These are phyloP conservation scores for Caenorhabditis inopinata DNA, from an alignment of 1,140 invertebrate species.

Conservation along the genomic window DNA sequence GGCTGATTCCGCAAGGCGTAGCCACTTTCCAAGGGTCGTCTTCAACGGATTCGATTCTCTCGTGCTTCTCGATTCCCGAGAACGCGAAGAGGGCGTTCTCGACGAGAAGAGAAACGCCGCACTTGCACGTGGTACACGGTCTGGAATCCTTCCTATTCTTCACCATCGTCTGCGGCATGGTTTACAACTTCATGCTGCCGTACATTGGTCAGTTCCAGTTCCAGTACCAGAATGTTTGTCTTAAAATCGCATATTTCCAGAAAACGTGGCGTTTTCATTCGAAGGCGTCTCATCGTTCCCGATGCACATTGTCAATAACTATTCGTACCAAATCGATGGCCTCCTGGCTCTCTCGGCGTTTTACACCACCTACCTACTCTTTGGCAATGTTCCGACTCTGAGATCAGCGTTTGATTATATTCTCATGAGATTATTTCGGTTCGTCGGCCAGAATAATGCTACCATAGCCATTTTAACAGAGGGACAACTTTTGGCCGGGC, in stretches of 20 bases:
- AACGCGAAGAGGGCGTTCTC: constrained; percentile 38
- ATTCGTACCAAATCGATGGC: constrained; percentile 43
- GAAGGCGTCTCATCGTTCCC: constrained; percentile 32
- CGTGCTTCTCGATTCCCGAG: background rate
- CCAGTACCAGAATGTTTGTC: background rate
- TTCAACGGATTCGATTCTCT: background rate
- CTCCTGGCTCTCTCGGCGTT: constrained; percentile 44
- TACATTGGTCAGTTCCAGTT: constrained; percentile 37
- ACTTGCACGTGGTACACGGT: constrained; percentile 45
- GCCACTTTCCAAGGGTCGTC: background rate
- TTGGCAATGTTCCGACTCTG: constrained; percentile 24
- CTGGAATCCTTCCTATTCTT: constrained; percentile 41
- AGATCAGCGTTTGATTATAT: constrained; percentile 15
- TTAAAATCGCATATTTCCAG: constrained; percentile 15
- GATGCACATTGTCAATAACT: constrained; percentile 47
- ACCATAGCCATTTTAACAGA: too few relatives aligned
- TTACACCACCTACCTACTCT: constrained; percentile 36
- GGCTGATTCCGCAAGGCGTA: background rate
- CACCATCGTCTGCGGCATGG: constrained; percentile 36
- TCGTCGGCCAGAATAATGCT: background rate
- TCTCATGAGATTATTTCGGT: constrained; percentile 36
- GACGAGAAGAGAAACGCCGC: background rate
- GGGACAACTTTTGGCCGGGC: too few relatives aligned
- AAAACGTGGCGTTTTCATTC: constrained; percentile 49
- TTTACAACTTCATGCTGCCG: constrained; percentile 50